These are phyloP conservation scores for Lepidochrysops patricia DNA, from an alignment of 2,888 invertebrate genomes.

Conservation along the genomic window DNA sequence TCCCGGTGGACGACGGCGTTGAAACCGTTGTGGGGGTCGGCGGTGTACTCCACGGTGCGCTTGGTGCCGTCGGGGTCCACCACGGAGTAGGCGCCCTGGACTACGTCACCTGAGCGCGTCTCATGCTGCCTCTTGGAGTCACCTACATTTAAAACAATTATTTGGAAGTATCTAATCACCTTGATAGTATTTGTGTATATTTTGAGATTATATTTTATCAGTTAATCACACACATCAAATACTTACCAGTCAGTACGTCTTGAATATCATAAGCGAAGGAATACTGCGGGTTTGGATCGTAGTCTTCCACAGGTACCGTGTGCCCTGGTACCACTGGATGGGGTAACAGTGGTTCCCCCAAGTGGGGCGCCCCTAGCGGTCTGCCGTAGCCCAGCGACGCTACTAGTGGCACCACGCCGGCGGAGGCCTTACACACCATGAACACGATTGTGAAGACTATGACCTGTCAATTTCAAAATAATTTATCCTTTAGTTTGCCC, in stretches of 20 bases:
- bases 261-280: constrained; percentile 81
- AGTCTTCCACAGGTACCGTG: constrained; percentile 66
- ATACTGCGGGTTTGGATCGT: constrained; percentile 78
- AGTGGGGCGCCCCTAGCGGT: constrained; percentile 33
- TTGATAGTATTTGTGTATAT: not conserved
- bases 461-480: constrained; percentile 32
- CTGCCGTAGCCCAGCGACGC: constrained; percentile 42
- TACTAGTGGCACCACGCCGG: constrained; percentile 36
- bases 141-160: constrained; percentile 32
- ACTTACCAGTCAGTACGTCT: constrained; percentile 77
- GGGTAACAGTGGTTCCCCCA: constrained; percentile 45
- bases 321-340: constrained; percentile 33
- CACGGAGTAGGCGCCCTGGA: constrained; percentile 77
- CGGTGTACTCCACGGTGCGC: constrained; percentile 77
- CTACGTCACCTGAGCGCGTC: constrained; percentile 76
- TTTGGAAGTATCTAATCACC: too few species aligned
- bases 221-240: not conserved
- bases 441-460: constrained; percentile 47
- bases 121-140: constrained; percentile 70
- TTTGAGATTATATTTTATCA: too few species aligned
- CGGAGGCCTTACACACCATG: constrained; percentile 45
- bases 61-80: constrained; percentile 78
- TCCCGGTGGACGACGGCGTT: constrained; percentile 79
- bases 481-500: too few species aligned
- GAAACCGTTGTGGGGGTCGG: constrained; percentile 79